Conservation (phyloP, 2,888 invertebrate genomes). For the Drosophila yooni region DNA sequence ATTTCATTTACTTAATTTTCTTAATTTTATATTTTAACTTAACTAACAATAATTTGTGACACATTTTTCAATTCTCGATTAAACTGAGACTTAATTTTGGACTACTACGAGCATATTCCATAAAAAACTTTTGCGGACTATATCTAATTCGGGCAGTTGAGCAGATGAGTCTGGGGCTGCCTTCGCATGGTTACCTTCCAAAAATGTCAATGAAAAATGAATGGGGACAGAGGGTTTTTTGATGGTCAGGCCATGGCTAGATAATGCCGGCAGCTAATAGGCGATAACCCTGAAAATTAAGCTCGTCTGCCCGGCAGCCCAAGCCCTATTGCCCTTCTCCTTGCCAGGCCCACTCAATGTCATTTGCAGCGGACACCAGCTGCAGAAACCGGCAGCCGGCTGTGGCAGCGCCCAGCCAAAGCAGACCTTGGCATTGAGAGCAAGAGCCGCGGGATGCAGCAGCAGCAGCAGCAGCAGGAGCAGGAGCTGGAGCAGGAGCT, state of each 20-base stretch:
- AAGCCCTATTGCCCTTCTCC: neutral
- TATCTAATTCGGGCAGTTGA: neutral
- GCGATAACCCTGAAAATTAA: slow-evolving; percentile 59
- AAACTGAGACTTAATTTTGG: neutral
- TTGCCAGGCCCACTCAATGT: slow-evolving; percentile 58
- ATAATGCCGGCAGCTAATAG: slow-evolving; percentile 22
- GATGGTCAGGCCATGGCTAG: slow-evolving; percentile 32
- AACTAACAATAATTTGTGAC: too few species aligned
- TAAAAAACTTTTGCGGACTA: neutral
- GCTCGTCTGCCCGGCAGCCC: slow-evolving; percentile 41
- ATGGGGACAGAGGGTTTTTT: slow-evolving; percentile 19
- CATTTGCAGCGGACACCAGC: slow-evolving; percentile 56
- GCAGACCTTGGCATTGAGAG: slow-evolving; percentile 16
- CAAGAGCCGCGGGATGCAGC: slow-evolving; percentile 28
- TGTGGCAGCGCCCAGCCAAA: slow-evolving; percentile 18
- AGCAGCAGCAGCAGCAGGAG: neutral
- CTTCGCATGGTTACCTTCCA: slow-evolving; percentile 4
- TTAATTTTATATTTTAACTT: too few species aligned
- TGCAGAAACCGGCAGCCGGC: slow-evolving; percentile 24
- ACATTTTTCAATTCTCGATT: too few species aligned
- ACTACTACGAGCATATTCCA: neutral
- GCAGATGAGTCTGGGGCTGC: neutral
- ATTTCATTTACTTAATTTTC: too few species aligned
- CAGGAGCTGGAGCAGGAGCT: neutral
- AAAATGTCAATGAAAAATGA: slow-evolving; percentile 10